Evolutionary conservation across 64 coral and sea anemone genomes (phyloP), one percentile per base, ranked within the genome.

Genomic region (Pocillopora damicornis): DNA sequence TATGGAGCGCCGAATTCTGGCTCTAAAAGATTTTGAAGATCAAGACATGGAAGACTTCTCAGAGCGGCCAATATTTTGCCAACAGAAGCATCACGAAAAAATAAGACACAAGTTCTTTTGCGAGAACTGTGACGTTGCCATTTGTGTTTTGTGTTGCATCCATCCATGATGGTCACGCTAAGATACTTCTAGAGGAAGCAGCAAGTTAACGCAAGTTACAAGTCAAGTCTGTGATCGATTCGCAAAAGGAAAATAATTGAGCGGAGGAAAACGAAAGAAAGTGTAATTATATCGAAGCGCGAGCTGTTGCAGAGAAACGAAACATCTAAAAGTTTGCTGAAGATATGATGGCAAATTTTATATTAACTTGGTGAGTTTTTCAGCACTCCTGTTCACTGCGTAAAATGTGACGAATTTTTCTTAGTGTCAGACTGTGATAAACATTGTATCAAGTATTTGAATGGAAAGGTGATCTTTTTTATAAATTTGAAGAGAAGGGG

Each of bases 401-500:
- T 66, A 5, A 4, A 66, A 66, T 66, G 2, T 66, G 15, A 66
- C 12, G 22, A 66, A 13, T 20, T 18, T 66, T 20, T 66, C 22
- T 18, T 66, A 66, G 63, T 66, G 15, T 66, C 63, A 66, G 63
- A 66, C 15, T 18, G 63, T 15, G 15, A 66, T 66, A 20, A 66
- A 17, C 63, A 66, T 18, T 66, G 63, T 66, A 20, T 66, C 12
- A 66, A 66, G 15, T 15, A 18, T 16, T 66, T 66, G 16, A 20
- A 66, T 66, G 0, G 5, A 1, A 1, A 66, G 16, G 63, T 15
- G 15, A 15, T 18, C 22, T 66, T 66, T 5, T 17, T 13, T 66
- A 66, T 17, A 66, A 66, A 66, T 61, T 66, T 66, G 12, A 20
- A 66, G 22, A 66, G 15, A 89, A 93, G 9, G 91, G 87, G 59